Evolutionary conservation across 2,797 vertebrate genomes (phyloP), one percentile per base, ranked within the genome.

Genomic region (Lacerta viridis): DNA sequence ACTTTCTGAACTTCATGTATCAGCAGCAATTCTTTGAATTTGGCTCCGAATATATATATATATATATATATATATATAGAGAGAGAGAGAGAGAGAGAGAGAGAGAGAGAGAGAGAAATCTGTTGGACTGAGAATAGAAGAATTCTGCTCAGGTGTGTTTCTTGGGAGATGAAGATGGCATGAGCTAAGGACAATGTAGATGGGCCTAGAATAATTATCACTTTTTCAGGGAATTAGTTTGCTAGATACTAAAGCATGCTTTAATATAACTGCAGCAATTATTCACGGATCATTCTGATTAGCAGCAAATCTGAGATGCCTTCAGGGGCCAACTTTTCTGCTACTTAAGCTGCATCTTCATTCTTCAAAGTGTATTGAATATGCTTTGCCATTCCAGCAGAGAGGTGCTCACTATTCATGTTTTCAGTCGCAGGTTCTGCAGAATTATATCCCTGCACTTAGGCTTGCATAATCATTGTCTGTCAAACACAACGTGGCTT

Each of bases 181-280:
- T 82, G 86, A 89, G 83, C 85, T 91, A 90, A 94, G 88, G 66
- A 71, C 59, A 91, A 85, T 29, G 41, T 3, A 6, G 89, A 88
- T 33, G 69, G 69, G 8, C 20, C 27, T 81, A 81, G 50, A 94
- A 92, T 92, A 93, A 93, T 93, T 90, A 77, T 69, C 84, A 7
- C 25, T 43, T 29, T 81, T 89, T 74, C 79, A 74, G 55, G 85
- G 86, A 93, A 86, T 64, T 23, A 76, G 13, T 41, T 88, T 87
- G 50, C 13, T 89, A 55, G 89, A 89, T 80, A 87, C 82, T 87
- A 59, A 85, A 90, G 64, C 46, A 85, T 83, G 83, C 27, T 90
- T 80, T 75, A 84, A 46, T 76, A 69, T 82, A 85, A 46, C n/a
- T 72, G 79, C 36, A 27, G 46, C 83, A 88, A 86, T 86, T 88